Percentiles rank a stretch among this genome's conserved stretches.
phyloP scores from a whole-genome alignment of 2,888 invertebrate genomes.

The Danaus chrysippus region DNA sequence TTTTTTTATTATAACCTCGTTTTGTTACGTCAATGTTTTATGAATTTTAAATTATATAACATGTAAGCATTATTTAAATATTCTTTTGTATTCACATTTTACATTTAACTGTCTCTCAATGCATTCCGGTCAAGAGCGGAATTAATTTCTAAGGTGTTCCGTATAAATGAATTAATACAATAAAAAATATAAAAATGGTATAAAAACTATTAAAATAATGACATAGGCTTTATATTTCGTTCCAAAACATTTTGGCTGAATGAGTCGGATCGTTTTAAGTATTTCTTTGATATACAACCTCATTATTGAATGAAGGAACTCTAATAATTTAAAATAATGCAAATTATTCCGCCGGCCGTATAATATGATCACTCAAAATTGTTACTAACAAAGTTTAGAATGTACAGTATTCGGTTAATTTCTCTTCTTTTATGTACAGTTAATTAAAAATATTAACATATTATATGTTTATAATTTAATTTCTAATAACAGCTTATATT shows the following conservation, averaged over 20 bases:
- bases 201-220: no score
- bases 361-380: conserved; percentile 20
- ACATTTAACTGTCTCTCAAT: background rate
- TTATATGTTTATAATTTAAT: background rate
- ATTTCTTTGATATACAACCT: background rate
- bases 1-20: no score
- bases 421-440: conserved; percentile 7
- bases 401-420: conserved; percentile 16
- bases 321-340: conserved; percentile 18
- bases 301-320: background rate
- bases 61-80: conserved; percentile 12
- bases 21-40: no score
- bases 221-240: no score
- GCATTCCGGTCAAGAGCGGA: conserved; percentile 10
- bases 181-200: no score
- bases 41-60: conserved; percentile 10
- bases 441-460: conserved; percentile 14
- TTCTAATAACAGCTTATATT: no score
- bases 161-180: background rate
- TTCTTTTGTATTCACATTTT: conserved; percentile 17
- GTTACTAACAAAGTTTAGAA: conserved; percentile 15
- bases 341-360: conserved; percentile 19
- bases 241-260: no score
- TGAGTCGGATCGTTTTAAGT: background rate
- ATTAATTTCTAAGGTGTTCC: background rate